These are phyloP conservation scores for Clarias magur DNA, from an alignment of 2,113 vertebrate species.

Conservation along the genomic window DNA sequence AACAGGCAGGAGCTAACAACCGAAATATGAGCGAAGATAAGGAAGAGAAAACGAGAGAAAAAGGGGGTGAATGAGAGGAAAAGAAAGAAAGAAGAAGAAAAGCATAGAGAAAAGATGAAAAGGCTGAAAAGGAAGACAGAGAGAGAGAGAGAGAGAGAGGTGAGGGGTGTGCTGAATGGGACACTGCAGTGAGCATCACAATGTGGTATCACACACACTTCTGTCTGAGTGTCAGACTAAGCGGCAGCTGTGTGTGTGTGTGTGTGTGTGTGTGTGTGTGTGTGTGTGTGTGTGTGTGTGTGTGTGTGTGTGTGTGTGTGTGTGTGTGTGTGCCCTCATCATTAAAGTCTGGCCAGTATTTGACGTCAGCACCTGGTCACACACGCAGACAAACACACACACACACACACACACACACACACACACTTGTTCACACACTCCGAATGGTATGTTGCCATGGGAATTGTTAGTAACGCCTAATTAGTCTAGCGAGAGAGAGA, in stretches of 20 bases:
- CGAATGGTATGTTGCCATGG: conserved; percentile 6
- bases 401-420: conserved; percentile 16
- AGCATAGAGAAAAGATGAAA: too few relatives aligned
- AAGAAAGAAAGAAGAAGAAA: not conserved
- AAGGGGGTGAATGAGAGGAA: not conserved
- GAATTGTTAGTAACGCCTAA: not conserved
- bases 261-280: not conserved
- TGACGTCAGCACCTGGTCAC: conserved; percentile 17
- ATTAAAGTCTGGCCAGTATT: not conserved
- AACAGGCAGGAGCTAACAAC: conserved; percentile 19
- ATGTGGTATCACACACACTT: not conserved
- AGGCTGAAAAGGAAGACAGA: not conserved
- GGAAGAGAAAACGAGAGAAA: too few relatives aligned
- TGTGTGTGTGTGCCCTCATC: conserved; percentile 2
- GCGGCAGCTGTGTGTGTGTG: not conserved
- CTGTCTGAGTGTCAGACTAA: not conserved
- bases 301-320: conserved; percentile 1
- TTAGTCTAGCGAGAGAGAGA: not conserved
- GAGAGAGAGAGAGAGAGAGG: not conserved
- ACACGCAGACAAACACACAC: not conserved
- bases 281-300: not conserved
- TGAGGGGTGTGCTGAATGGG: conserved; percentile 10
- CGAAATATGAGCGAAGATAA: not conserved
- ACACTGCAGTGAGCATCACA: conserved; percentile 2
- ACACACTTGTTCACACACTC: conserved; percentile 12